phyloP scores from a whole-genome alignment of 2,113 vertebrate genomes.

The Tyto alba region DNA sequence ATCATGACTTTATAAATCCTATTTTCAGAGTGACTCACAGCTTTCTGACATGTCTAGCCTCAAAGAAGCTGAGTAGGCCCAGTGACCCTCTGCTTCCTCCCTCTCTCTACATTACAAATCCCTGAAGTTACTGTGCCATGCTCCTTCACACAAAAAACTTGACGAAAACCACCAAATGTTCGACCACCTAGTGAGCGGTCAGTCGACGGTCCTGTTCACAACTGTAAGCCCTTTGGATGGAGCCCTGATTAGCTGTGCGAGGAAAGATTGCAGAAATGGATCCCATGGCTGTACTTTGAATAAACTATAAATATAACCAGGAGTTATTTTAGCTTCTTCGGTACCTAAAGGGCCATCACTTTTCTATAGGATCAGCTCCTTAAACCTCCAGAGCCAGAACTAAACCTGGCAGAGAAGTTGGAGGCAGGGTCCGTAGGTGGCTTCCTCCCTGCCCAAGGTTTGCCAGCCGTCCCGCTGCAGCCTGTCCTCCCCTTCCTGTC shows the following conservation, averaged over 20 bases:
- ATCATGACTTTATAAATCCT: not conserved
- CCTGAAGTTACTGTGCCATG: not conserved
- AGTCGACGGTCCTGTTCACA: not conserved
- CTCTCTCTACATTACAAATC: not conserved
- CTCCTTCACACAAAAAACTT: not conserved
- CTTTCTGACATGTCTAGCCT: not conserved
- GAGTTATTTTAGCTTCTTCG: not conserved
- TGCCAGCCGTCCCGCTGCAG: not conserved
- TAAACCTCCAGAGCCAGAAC: not conserved
- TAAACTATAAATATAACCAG: not conserved
- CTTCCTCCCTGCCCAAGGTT: not conserved
- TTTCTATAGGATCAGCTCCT: not conserved
- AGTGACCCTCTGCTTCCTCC: not conserved
- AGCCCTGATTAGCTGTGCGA: not conserved
- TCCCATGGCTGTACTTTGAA: not conserved
- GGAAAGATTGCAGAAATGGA: not conserved
- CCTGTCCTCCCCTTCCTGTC: not conserved
- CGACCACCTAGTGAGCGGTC: not conserved
- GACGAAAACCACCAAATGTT: not conserved
- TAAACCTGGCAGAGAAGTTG: not conserved
- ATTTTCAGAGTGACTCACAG: not conserved
- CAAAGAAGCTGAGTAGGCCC: not conserved
- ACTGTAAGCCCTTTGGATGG: accelerated
- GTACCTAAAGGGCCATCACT: not conserved
- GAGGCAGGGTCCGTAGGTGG: not conserved